Evolutionary conservation across 2,888 invertebrate species (phyloP).

Genomic region (Agriopis marginaria): DNA sequence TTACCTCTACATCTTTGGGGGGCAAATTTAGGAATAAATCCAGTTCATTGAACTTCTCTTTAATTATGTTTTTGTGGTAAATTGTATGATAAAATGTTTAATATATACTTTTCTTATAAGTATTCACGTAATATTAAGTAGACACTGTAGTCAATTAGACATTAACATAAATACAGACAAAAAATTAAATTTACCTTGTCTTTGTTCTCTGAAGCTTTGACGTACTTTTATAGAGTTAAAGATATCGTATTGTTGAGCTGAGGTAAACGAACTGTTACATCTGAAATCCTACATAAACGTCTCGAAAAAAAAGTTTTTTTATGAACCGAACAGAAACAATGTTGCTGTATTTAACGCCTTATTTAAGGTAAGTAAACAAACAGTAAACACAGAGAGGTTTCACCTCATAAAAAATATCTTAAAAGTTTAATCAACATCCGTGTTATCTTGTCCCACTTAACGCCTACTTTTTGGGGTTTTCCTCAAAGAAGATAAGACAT

Average conservation of each 20-base stretch:
- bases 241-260: neutral
- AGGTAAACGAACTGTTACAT: neutral
- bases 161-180: no score
- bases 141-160: neutral
- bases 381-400: conserved; percentile 30
- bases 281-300: conserved; percentile 1
- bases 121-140: no score
- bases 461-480: conserved; percentile 17
- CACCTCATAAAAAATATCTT: conserved; percentile 19
- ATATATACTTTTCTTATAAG: no score
- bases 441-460: conserved; percentile 19
- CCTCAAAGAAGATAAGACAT: conserved; percentile 7
- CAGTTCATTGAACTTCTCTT: no score
- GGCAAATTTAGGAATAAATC: no score
- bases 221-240: neutral
- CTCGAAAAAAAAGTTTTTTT: neutral
- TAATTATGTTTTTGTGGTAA: no score
- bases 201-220: neutral
- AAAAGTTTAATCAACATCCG: conserved; percentile 21
- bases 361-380: conserved; percentile 26
- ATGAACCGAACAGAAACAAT: neutral
- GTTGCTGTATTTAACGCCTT: neutral
- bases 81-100: no score
- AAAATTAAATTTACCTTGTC: no score
- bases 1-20: no score